Evolutionary conservation across 2,113 vertebrate genomes (phyloP).

Genomic region (Machaerirhynchus nigripectus): DNA sequence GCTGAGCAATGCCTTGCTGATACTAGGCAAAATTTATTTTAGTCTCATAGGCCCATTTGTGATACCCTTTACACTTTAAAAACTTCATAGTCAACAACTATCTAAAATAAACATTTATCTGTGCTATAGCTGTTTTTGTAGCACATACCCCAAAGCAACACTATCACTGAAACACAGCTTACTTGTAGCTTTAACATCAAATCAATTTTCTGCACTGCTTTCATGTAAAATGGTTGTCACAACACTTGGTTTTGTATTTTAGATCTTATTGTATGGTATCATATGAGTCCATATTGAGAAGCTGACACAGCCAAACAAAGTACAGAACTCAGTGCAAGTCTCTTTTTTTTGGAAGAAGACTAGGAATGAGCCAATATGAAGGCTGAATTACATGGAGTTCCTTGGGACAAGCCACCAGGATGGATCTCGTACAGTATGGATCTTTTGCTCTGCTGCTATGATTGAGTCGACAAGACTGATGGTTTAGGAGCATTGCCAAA

Average conservation of each 20-base stretch:
- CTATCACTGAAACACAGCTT: not conserved
- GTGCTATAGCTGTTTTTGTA: not conserved
- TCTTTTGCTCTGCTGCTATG: not conserved
- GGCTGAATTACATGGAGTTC: not conserved
- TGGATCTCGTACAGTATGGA: not conserved
- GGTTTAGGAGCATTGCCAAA: not conserved
- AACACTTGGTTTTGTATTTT: not conserved
- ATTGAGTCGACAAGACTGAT: not conserved
- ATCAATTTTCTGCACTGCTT: not conserved
- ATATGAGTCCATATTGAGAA: not conserved
- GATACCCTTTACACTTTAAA: not conserved
- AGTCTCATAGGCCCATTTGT: not conserved
- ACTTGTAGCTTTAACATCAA: not conserved
- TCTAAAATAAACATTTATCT: not conserved
- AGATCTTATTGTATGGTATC: not conserved
- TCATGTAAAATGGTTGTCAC: not conserved
- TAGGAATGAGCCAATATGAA: not conserved
- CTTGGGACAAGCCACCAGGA: not conserved
- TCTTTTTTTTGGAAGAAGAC: not conserved
- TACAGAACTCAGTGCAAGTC: not conserved
- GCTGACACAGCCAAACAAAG: not conserved
- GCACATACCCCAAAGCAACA: fast-evolving
- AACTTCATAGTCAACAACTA: not conserved
- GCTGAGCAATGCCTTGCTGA: not conserved
- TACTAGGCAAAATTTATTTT: not conserved